These are phyloP conservation scores for Limonius californicus DNA, from an alignment of 1,140 invertebrate species.

Conservation along the genomic window DNA sequence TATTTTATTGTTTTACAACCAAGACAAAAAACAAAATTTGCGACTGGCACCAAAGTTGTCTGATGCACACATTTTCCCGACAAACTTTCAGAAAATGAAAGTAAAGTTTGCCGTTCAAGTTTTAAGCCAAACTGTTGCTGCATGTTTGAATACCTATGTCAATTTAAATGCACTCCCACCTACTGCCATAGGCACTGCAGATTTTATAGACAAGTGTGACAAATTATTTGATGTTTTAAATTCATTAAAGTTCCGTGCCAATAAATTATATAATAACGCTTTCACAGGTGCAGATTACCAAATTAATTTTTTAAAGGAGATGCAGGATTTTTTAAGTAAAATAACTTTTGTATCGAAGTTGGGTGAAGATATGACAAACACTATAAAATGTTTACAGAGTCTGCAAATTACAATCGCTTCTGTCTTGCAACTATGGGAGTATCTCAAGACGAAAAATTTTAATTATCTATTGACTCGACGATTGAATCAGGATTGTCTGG, in stretches of 20 bases:
- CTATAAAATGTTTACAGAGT: too few relatives aligned
- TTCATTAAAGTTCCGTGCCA: neutral
- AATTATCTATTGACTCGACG: too few relatives aligned
- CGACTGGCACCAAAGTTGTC: slow-evolving; percentile 14
- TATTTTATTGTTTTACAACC: slow-evolving; percentile 15
- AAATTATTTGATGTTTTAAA: neutral
- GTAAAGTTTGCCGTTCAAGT: slow-evolving; percentile 25
- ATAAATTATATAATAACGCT: neutral
- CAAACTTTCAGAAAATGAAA: slow-evolving; percentile 18
- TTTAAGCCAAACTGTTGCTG: slow-evolving; percentile 25
- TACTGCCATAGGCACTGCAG: neutral
- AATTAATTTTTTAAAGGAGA: neutral
- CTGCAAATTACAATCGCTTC: too few relatives aligned
- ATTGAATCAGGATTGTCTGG: too few relatives aligned
- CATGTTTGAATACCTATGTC: neutral
- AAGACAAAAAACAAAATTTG: neutral
- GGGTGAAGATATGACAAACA: too few relatives aligned
- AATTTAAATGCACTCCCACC: neutral
- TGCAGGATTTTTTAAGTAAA: neutral
- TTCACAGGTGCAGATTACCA: neutral
- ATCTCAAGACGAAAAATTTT: too few relatives aligned
- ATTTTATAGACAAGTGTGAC: neutral
- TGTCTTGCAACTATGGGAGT: too few relatives aligned
- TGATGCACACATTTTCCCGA: slow-evolving; percentile 10
- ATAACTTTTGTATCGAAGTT: too few relatives aligned